Conservation (phyloP, 2,113 vertebrate species). For the Rhinichthys klamathensis region DNA sequence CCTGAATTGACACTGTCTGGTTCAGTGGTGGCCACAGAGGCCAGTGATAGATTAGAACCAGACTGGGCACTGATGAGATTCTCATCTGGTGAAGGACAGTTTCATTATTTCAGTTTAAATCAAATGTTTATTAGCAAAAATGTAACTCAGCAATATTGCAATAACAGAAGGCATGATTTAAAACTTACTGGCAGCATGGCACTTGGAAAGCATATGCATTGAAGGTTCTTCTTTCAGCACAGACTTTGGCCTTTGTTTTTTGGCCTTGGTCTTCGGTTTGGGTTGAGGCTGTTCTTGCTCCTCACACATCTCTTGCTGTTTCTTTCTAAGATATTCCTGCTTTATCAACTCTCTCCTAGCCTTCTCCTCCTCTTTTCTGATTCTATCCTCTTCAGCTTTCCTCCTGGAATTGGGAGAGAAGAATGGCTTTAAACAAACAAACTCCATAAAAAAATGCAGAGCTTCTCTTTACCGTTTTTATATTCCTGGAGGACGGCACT, state of each 20-base stretch:
- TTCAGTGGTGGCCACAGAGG: conserved; percentile 82
- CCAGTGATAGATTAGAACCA: conserved; percentile 86
- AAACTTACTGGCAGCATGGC: conserved; percentile 85
- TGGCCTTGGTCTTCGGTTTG: conserved; percentile 80
- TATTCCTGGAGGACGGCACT: not conserved
- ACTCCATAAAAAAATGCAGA: not conserved
- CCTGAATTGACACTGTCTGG: conserved; percentile 84
- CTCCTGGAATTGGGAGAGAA: conserved; percentile 73
- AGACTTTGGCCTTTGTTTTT: conserved; percentile 87
- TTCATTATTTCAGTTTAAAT: not conserved
- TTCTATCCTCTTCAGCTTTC: conserved; percentile 92
- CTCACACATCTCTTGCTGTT: conserved; percentile 92
- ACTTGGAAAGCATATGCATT: conserved; percentile 82
- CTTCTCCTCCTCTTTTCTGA: conserved; percentile 96
- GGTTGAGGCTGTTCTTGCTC: conserved; percentile 89
- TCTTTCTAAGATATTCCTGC: conserved; percentile 91
- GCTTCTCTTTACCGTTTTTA: not conserved
- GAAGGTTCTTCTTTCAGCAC: conserved; percentile 88
- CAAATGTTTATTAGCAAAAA: not conserved
- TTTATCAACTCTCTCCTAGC: conserved; percentile 93
- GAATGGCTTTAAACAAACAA: not conserved
- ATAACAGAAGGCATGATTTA: not conserved
- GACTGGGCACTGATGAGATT: conserved; percentile 85
- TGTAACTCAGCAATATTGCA: not conserved
- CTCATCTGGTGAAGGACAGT: conserved; percentile 73